Conservation (phyloP, 1,140 invertebrate genomes). For the Hirudo medicinalis region DNA sequence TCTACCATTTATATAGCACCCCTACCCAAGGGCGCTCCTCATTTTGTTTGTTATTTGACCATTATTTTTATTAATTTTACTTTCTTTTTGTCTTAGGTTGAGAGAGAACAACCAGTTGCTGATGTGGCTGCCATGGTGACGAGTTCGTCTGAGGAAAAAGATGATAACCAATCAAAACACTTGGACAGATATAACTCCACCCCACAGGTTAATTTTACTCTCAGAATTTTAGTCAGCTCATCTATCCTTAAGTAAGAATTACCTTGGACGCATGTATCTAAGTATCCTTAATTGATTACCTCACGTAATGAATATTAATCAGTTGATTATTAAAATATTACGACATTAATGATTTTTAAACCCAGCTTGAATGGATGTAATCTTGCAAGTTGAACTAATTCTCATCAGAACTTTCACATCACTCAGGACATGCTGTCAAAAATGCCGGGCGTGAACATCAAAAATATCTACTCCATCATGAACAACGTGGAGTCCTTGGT, state of each 20-base stretch:
- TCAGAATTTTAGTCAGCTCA: too few relatives aligned
- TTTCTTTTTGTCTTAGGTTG: conserved; percentile 26
- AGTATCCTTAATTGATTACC: too few relatives aligned
- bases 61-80: background rate
- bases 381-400: background rate
- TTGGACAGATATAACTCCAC: conserved; percentile 38
- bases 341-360: too few relatives aligned
- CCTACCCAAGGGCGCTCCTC: too few relatives aligned
- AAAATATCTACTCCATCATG: conserved; percentile 66
- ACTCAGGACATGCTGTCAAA: conserved; percentile 68
- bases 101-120: conserved; percentile 56
- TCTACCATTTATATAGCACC: too few relatives aligned
- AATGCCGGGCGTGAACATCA: conserved; percentile 74
- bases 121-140: conserved; percentile 47
- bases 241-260: too few relatives aligned
- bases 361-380: background rate
- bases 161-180: conserved; percentile 28
- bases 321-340: too few relatives aligned
- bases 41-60: background rate
- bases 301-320: too few relatives aligned
- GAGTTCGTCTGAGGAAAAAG: conserved; percentile 27
- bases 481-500: conserved; percentile 52
- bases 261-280: too few relatives aligned
- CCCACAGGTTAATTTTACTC: conserved; percentile 33
- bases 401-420: conserved; percentile 8